Evolutionary conservation across 1,140 invertebrate genomes (phyloP).

Genomic region (Micrasema minimum): DNA sequence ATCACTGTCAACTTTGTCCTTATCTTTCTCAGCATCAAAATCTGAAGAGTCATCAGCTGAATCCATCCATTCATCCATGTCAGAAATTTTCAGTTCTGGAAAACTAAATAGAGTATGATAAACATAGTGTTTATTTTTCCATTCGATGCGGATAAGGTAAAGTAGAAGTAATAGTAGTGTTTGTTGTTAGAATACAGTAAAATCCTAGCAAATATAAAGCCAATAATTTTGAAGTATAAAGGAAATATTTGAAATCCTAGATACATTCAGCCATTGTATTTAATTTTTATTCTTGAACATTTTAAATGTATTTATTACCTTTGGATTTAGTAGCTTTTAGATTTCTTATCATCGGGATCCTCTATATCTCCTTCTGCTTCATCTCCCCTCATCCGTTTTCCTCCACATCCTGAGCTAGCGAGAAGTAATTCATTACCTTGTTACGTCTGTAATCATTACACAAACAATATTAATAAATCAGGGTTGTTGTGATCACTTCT

Average conservation of each 20-base stretch:
- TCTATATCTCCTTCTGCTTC: constrained; percentile 82
- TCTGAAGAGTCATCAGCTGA: constrained; percentile 81
- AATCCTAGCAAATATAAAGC: no score
- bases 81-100: constrained; percentile 84
- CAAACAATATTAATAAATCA: not conserved
- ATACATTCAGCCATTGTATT: no score
- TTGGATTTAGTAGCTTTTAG: constrained; percentile 62
- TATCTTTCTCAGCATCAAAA: constrained; percentile 73
- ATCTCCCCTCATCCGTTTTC: constrained; percentile 86
- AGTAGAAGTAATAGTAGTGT: no score
- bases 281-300: no score
- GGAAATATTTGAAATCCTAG: no score
- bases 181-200: no score
- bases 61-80: constrained; percentile 94
- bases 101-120: constrained; percentile 3
- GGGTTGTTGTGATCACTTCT: not conserved
- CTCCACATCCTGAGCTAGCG: constrained; percentile 92
- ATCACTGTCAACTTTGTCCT: constrained; percentile 74
- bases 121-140: no score
- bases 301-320: no score
- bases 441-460: constrained; percentile 74
- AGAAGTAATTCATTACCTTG: constrained; percentile 95
- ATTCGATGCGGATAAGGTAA: no score
- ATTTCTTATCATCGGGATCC: constrained; percentile 77
- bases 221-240: not conserved